Evolutionary conservation across 2,113 vertebrate genomes (phyloP).

Genomic region (Corydoras maculifer): DNA sequence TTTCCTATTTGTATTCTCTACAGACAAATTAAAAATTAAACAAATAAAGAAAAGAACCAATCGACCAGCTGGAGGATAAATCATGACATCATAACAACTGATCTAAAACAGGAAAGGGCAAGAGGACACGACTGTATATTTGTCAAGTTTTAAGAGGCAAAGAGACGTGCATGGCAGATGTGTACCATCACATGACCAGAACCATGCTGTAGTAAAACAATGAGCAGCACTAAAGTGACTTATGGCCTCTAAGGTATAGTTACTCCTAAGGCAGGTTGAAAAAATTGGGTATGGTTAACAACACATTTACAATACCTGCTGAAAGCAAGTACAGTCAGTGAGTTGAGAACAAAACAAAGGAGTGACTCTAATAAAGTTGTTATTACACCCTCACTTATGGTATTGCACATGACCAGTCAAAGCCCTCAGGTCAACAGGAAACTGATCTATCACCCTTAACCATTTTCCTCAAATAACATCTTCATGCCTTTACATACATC

Average conservation of each 20-base stretch:
- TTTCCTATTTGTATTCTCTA: not conserved
- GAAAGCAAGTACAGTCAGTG: not conserved
- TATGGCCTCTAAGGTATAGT: too few relatives aligned
- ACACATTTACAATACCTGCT: not conserved
- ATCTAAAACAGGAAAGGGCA: not conserved
- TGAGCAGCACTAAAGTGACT: too few relatives aligned
- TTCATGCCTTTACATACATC: conserved; percentile 13
- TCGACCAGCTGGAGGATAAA: not conserved
- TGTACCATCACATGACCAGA: too few relatives aligned
- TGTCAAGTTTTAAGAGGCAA: not conserved
- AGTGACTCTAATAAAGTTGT: too few relatives aligned
- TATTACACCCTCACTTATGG: not conserved
- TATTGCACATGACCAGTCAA: not conserved
- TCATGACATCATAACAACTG: not conserved
- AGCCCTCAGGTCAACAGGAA: conserved; percentile 7
- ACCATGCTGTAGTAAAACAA: too few relatives aligned
- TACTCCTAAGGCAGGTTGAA: too few relatives aligned
- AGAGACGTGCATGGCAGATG: not conserved
- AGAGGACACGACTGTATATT: too few relatives aligned
- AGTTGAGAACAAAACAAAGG: not conserved
- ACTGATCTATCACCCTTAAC: conserved; percentile 2
- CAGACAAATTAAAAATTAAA: not conserved
- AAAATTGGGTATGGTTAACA: too few relatives aligned
- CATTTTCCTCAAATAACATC: conserved; percentile 14
- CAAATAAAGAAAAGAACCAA: not conserved